Evolutionary conservation across 2,888 invertebrate species (phyloP).

Genomic region (Schrankia costaestrigalis): DNA sequence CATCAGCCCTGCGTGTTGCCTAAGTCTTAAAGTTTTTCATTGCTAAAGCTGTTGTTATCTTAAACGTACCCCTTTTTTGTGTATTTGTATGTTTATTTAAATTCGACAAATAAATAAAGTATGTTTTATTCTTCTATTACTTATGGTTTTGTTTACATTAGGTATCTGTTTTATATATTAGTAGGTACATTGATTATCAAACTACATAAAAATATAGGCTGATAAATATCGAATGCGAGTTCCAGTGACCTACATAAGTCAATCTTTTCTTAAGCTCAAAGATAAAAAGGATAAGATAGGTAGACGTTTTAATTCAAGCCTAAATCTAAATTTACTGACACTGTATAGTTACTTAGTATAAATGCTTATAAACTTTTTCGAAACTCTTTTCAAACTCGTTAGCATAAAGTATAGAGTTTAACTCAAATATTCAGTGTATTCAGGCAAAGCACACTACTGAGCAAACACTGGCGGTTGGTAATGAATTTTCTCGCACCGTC

Average conservation of each 20-base stretch:
- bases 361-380: conserved; percentile 1
- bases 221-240: conserved; percentile 18
- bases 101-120: too few relatives aligned
- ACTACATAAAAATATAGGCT: conserved; percentile 7
- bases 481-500: conserved; percentile 33
- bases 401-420: conserved; percentile 2
- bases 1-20: too few relatives aligned
- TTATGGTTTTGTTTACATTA: too few relatives aligned
- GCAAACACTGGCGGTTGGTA: conserved; percentile 22
- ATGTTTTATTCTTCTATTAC: too few relatives aligned
- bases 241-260: conserved; percentile 31
- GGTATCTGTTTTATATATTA: too few relatives aligned
- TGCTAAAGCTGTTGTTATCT: too few relatives aligned
- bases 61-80: too few relatives aligned
- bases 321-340: too few relatives aligned
- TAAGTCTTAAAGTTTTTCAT: background rate
- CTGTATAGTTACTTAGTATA: too few relatives aligned
- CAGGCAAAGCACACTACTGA: conserved; percentile 11
- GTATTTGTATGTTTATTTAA: too few relatives aligned
- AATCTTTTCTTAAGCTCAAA: conserved; percentile 19
- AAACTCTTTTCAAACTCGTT: background rate
- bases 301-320: conserved; percentile 13
- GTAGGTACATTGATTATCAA: too few relatives aligned
- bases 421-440: conserved; percentile 4
- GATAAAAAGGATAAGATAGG: conserved; percentile 26